Base-by-base conservation (phyloP, 2,113 vertebrate species). In the Alethe diademata region DNA sequence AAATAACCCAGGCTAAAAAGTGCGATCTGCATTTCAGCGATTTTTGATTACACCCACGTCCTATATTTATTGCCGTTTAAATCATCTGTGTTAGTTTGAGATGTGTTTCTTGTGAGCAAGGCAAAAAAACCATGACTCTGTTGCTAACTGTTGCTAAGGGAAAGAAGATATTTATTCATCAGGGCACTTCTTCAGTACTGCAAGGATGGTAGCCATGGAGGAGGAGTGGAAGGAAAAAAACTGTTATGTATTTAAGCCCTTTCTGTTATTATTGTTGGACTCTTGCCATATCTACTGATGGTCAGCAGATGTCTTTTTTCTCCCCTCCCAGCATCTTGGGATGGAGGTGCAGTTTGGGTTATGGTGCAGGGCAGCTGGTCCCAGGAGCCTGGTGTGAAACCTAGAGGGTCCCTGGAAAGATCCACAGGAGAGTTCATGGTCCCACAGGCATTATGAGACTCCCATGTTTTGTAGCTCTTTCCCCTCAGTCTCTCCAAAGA, bases 1-100 rank as follows among this genome's bases (percentile, higher is more conserved):
- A 96, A 97, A 96, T 96, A 96, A 93, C 57, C 87, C 93, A 93
- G 86, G 83, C 97, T 96, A 51, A 93, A 31, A 95, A 96, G 87
- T 51, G 94, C 2, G 28, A 91, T 88, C 91, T 95, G 84, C 56
- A 17, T 96, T 90, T 91, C 64, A 31, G 97, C 57, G 35, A 96
- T 97, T 97, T 96, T 97, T 97, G 95, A 97, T 97, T 88, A 96
- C 94, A 92, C 97, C 97, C 96, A 96, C 94, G 15, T 79, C 88
- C 94, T 96, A 75, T 97, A 97, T 98, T 96, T 97, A 97, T 97
- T 98, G 97, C 96, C 42, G 29, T 97, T 98, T 97, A 97, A 98
- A 96, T 97, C 64, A 58, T 92, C 93, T 92, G 60, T 96, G 95
- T 96, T 97, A 96, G 96, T 92, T 94, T 84, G 78, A 95, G 95